Conservation (phyloP, 2,888 invertebrate species). For the Lucinisca nassula region DNA sequence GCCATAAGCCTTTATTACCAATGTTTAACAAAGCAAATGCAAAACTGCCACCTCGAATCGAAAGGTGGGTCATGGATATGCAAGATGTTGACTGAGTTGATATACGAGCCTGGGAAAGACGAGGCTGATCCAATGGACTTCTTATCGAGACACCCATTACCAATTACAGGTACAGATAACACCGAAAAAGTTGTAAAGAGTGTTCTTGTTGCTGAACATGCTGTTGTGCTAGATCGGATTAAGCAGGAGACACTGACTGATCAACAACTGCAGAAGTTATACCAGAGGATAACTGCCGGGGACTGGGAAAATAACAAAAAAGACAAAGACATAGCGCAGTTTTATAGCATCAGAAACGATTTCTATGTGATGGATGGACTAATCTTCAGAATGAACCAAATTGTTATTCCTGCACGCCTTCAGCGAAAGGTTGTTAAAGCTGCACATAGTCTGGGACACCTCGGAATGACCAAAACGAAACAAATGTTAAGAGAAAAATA, state of each 20-base stretch:
- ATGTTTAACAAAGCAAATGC: constrained; percentile 39
- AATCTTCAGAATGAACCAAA: too few relatives aligned
- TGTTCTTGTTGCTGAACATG: not conserved
- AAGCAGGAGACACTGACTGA: not conserved
- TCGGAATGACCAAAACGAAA: constrained; percentile 1
- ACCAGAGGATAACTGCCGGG: too few relatives aligned
- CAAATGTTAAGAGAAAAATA: constrained; percentile 11
- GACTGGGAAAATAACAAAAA: too few relatives aligned
- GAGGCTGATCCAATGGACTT: constrained; percentile 40
- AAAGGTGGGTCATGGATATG: constrained; percentile 46
- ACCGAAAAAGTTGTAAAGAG: not conserved
- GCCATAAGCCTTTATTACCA: constrained; percentile 40
- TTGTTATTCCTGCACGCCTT: too few relatives aligned
- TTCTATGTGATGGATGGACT: too few relatives aligned
- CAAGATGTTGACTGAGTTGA: too few relatives aligned
- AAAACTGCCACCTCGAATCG: too few relatives aligned
- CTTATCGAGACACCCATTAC: too few relatives aligned
- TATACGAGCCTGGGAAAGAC: constrained; percentile 49
- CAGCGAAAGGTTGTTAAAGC: not conserved
- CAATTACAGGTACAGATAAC: too few relatives aligned
- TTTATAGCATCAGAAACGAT: too few relatives aligned
- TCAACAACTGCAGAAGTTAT: not conserved
- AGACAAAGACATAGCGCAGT: too few relatives aligned
- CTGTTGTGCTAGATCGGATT: too few relatives aligned
- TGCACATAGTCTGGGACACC: constrained; percentile 7